phyloP scores from a whole-genome alignment of 2,113 vertebrate genomes.

The Oncorhynchus nerka region DNA sequence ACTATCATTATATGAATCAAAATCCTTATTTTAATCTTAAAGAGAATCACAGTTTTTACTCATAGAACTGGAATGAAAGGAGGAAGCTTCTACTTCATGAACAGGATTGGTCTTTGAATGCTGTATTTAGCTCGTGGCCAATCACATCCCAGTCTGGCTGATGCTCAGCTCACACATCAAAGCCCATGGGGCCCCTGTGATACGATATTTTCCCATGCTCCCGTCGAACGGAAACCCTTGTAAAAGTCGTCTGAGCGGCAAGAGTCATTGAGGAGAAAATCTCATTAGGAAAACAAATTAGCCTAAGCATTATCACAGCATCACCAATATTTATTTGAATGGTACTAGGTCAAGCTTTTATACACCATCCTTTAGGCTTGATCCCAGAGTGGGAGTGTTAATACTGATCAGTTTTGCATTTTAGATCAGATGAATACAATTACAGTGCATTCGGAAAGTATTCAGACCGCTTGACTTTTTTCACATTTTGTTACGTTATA shows the following conservation, averaged over 20 bases:
- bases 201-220: slow-evolving; percentile 35
- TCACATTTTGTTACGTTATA: too few relatives aligned
- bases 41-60: too few relatives aligned
- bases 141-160: slow-evolving; percentile 23
- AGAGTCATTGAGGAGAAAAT: slow-evolving; percentile 1
- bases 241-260: slow-evolving; percentile 19
- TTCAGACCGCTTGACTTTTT: too few relatives aligned
- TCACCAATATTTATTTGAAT: not conserved
- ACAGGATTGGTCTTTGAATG: slow-evolving; percentile 33
- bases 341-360: too few relatives aligned
- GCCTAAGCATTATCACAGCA: not conserved
- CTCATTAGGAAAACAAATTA: not conserved
- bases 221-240: slow-evolving; percentile 6
- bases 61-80: too few relatives aligned
- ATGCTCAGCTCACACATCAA: slow-evolving; percentile 4
- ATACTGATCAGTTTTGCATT: too few relatives aligned
- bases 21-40: too few relatives aligned
- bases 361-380: too few relatives aligned
- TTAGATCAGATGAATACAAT: too few relatives aligned
- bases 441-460: too few relatives aligned
- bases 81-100: slow-evolving; percentile 10
- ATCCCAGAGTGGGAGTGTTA: too few relatives aligned
- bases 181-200: not conserved
- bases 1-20: too few relatives aligned
- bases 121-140: slow-evolving; percentile 8